phyloP scores from a whole-genome alignment of 2,113 vertebrate species.

The Perognathus longimembris region DNA sequence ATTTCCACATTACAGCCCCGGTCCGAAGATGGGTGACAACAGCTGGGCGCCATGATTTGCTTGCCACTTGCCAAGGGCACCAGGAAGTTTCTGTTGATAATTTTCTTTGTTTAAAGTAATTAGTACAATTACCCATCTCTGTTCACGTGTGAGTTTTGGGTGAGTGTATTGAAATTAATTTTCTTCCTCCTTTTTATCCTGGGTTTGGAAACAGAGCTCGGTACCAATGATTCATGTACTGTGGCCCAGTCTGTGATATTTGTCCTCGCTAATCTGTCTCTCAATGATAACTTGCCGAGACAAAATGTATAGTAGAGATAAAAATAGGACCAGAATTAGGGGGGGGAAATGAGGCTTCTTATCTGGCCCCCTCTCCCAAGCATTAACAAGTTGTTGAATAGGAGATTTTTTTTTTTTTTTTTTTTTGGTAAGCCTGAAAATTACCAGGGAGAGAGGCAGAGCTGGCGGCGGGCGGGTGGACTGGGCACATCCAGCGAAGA shows the following conservation, averaged over 20 bases:
- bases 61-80: neutral
- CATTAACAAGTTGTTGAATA: slow-evolving; percentile 84
- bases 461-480: slow-evolving; percentile 69
- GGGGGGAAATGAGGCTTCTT: slow-evolving; percentile 79
- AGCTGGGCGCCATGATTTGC: slow-evolving; percentile 50
- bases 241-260: slow-evolving; percentile 50
- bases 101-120: slow-evolving; percentile 44
- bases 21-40: slow-evolving; percentile 63
- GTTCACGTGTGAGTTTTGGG: slow-evolving; percentile 37
- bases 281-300: slow-evolving; percentile 78
- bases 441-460: slow-evolving; percentile 82
- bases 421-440: slow-evolving; percentile 88
- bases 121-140: slow-evolving; percentile 27
- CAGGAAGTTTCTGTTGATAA: neutral
- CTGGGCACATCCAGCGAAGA: slow-evolving; percentile 76
- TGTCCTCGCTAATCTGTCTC: slow-evolving; percentile 73
- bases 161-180: slow-evolving; percentile 62
- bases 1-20: slow-evolving; percentile 65
- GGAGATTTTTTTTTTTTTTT: slow-evolving; percentile 88
- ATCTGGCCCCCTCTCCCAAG: slow-evolving; percentile 74
- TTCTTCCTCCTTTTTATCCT: slow-evolving; percentile 50
- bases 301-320: slow-evolving; percentile 78
- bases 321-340: slow-evolving; percentile 80
- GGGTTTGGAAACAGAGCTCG: slow-evolving; percentile 54
- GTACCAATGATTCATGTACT: slow-evolving; percentile 61